Conservation (phyloP, 1,140 invertebrate species). For the Drosophila sp. region DNA sequence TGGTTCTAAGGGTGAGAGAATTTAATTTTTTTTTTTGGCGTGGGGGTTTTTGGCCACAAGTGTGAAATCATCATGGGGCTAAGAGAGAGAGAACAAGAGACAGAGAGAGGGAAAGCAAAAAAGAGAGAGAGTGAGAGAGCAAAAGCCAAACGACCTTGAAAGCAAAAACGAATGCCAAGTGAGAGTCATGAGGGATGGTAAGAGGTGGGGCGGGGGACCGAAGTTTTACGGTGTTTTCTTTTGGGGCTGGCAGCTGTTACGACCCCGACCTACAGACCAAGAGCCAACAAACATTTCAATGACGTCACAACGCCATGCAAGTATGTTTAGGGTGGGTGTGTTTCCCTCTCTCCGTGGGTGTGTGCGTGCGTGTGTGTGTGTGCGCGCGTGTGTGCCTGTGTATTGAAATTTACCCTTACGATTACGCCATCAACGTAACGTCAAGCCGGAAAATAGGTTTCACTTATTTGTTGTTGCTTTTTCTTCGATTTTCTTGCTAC, state of each 20-base stretch:
- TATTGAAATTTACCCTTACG: conserved; percentile 26
- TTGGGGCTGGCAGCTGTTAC: conserved; percentile 34
- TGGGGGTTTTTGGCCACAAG: conserved; percentile 37
- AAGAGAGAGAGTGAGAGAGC: conserved; percentile 18
- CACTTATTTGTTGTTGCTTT: conserved; percentile 28
- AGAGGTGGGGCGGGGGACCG: not conserved
- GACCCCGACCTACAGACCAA: conserved; percentile 61
- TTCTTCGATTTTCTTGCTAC: conserved; percentile 39
- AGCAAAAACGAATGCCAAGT: conserved; percentile 42
- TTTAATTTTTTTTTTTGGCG: conserved; percentile 10
- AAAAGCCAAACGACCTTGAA: conserved; percentile 67
- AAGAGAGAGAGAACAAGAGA: conserved; percentile 18
- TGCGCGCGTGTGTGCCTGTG: conserved; percentile 18
- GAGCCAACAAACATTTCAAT: conserved; percentile 49
- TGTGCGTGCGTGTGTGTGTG: not conserved
- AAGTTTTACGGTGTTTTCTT: conserved; percentile 5
- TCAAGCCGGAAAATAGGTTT: conserved; percentile 24
- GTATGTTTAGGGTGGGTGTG: conserved; percentile 46
- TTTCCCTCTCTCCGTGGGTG: not conserved
- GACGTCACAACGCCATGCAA: conserved; percentile 66
- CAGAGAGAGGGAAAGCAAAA: conserved; percentile 8
- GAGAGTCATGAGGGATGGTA: conserved; percentile 50
- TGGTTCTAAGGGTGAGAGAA: conserved; percentile 15
- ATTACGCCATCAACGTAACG: conserved; percentile 65
- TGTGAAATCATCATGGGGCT: conserved; percentile 70